These are phyloP conservation scores for Drosophila dunni DNA, from an alignment of 1,140 invertebrate species.

Conservation along the genomic window DNA sequence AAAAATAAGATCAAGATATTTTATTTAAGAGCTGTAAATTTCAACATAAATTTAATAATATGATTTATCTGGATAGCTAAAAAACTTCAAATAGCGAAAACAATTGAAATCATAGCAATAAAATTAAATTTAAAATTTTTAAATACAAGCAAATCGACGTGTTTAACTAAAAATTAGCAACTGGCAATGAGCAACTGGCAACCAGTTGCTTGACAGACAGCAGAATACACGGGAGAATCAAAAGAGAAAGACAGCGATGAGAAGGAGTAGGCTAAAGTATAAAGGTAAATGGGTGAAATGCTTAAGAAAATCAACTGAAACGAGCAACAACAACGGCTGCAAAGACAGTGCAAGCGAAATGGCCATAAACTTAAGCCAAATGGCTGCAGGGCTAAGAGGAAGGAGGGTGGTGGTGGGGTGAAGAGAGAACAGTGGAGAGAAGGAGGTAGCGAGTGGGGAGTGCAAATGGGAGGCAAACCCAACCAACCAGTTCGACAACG, in stretches of 20 bases:
- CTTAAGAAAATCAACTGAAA: conserved; percentile 76
- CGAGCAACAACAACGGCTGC: conserved; percentile 50
- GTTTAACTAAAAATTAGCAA: conserved; percentile 16
- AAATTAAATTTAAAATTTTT: conserved; percentile 81
- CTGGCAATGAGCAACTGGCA: conserved; percentile 60
- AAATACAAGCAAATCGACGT: conserved; percentile 38
- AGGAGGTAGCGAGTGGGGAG: not conserved
- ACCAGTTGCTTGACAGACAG: conserved; percentile 70
- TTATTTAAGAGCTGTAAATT: not conserved
- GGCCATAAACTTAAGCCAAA: conserved; percentile 78
- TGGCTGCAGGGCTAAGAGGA: conserved; percentile 39
- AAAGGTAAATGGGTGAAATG: conserved; percentile 81
- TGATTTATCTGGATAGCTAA: no score
- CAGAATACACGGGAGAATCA: conserved; percentile 3
- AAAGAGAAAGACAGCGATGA: conserved; percentile 1
- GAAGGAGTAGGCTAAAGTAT: conserved; percentile 39
- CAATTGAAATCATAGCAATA: conserved; percentile 82
- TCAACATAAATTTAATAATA: no score
- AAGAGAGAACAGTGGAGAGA: not conserved
- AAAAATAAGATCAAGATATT: conserved; percentile 10
- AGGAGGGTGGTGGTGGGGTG: not conserved
- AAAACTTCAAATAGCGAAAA: conserved; percentile 65
- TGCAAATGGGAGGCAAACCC: conserved; percentile 30
- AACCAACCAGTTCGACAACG: conserved; percentile 77
- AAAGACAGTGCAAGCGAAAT: conserved; percentile 76